phyloP scores from a whole-genome alignment of 2,888 invertebrate species.

The Zygogramma bicolorata region DNA sequence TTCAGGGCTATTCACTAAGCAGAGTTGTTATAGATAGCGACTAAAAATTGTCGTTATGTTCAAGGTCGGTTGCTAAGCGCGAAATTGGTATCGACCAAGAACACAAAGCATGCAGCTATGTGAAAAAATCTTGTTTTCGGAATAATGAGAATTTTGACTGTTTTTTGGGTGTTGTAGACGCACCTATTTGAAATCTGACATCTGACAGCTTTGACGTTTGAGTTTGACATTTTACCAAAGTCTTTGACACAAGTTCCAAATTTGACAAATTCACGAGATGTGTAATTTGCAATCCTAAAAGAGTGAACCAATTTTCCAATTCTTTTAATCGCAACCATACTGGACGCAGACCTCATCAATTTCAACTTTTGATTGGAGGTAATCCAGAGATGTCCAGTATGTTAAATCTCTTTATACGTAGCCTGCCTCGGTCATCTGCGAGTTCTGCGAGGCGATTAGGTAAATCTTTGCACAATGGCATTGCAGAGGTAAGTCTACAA shows the following conservation, averaged over 20 bases:
- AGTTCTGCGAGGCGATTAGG: conserved; percentile 57
- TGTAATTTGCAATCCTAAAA: neutral
- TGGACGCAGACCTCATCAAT: neutral
- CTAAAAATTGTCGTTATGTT: no score
- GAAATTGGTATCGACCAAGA: no score
- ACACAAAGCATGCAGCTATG: no score
- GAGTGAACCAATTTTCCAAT: neutral
- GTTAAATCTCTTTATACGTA: conserved; percentile 67
- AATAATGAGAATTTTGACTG: neutral
- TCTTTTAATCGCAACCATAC: neutral
- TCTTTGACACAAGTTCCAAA: no score
- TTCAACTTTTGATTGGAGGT: neutral
- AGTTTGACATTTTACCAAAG: neutral
- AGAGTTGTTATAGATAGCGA: no score
- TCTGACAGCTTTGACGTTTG: neutral
- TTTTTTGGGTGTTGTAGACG: no score
- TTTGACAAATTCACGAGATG: neutral
- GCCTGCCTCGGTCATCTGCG: conserved; percentile 64
- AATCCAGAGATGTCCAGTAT: conserved; percentile 57
- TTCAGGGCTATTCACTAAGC: no score
- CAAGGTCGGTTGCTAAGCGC: no score
- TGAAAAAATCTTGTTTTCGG: no score
- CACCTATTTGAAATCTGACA: no score
- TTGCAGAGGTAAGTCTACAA: conserved; percentile 57
- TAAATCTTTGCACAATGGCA: conserved; percentile 58